A percentile compares a stretch with the other conserved stretches of the same genome.
phyloP scores from a whole-genome alignment of 2,113 vertebrate species.

The Probosciger aterrimus region DNA sequence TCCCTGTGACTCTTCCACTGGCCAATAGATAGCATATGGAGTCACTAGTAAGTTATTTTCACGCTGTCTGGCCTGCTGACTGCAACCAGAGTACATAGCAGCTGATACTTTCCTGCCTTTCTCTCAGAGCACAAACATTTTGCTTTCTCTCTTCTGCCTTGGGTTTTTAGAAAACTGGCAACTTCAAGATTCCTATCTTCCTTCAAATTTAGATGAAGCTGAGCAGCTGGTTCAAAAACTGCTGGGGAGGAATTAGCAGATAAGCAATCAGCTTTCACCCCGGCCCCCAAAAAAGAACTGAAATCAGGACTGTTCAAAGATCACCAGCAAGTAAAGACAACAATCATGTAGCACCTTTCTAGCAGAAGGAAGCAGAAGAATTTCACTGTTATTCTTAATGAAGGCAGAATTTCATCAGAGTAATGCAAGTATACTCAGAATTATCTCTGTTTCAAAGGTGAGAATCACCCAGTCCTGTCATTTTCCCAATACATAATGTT shows the following conservation, averaged over 20 bases:
- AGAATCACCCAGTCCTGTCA: background rate
- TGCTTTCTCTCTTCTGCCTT: background rate
- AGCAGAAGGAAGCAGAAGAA: background rate
- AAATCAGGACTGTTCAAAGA: background rate
- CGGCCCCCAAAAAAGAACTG: background rate
- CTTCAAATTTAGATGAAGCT: background rate
- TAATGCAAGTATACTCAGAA: background rate
- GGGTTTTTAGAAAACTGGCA: background rate
- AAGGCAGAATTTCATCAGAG: background rate
- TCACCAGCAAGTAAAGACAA: background rate
- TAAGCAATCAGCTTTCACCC: background rate
- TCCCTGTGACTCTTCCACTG: background rate
- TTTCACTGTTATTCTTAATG: background rate
- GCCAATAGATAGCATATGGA: accelerated
- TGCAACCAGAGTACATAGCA: background rate
- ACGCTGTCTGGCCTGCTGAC: background rate
- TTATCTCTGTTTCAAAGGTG: background rate
- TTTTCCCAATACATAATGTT: background rate
- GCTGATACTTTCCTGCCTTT: background rate
- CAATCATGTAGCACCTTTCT: background rate
- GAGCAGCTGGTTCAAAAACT: background rate
- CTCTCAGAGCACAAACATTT: background rate
- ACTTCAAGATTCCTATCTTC: background rate
- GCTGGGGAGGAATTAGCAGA: background rate
- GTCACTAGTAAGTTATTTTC: background rate